A percentile compares a stretch with the other conserved stretches of the same genome.
Conservation (phyloP, 2,888 invertebrate species). For the Serripes groenlandicus region DNA sequence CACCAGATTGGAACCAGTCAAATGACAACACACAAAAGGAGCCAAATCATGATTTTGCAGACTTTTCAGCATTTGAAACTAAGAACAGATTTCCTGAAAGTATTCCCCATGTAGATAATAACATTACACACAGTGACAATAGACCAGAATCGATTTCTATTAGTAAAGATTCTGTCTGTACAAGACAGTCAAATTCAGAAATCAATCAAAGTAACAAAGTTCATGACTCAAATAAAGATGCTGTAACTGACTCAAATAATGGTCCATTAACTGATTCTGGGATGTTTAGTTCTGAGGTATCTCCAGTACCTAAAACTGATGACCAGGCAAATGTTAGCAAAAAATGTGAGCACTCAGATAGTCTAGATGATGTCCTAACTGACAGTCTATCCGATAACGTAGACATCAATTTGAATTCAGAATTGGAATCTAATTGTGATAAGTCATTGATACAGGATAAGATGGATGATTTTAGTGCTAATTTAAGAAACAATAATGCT, state of each 20-base stretch:
- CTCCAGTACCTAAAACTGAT: constrained; percentile 73
- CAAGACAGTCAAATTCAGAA: not conserved
- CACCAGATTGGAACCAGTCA: not conserved
- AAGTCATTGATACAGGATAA: not conserved
- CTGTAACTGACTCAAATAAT: constrained; percentile 69
- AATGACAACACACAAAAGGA: not conserved
- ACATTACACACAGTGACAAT: not conserved
- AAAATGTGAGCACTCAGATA: constrained; percentile 35
- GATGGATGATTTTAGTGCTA: not conserved
- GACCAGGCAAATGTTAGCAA: constrained; percentile 46
- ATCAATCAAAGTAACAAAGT: not conserved
- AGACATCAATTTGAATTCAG: not conserved
- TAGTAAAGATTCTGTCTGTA: not conserved
- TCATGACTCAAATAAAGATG: constrained; percentile 7
- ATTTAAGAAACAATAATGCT: constrained; percentile 7
- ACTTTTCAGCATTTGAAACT: constrained; percentile 29
- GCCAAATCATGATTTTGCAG: constrained; percentile 29
- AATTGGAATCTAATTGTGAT: not conserved
- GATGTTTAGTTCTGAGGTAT: constrained; percentile 78
- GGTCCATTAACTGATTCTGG: constrained; percentile 75
- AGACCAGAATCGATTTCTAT: not conserved
- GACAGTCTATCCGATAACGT: constrained; percentile 14
- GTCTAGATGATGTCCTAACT: constrained; percentile 31
- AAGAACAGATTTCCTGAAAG: too few species aligned
- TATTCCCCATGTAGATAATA: not conserved